Evolutionary conservation across 64 coral and sea anemone species (phyloP).

Genomic region (Astreopora myriophthalma): DNA sequence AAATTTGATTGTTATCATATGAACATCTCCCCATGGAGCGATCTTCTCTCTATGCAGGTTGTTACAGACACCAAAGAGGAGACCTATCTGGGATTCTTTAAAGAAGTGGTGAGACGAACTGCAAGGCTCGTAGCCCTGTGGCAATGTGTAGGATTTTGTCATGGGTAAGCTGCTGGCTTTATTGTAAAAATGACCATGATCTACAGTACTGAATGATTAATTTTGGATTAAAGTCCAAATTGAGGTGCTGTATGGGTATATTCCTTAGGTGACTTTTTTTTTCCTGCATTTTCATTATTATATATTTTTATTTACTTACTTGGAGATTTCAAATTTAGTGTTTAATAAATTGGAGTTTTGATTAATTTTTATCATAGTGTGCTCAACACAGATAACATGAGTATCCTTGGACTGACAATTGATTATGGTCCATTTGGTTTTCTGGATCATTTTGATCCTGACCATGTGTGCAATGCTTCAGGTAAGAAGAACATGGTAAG

Average conservation of each 20-base stretch:
- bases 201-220: no score
- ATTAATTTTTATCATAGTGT: conserved; percentile 41
- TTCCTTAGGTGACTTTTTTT: no score
- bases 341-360: neutral
- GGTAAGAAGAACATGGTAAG: conserved; percentile 36
- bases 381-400: conserved; percentile 96
- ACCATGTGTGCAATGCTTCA: conserved; percentile 83
- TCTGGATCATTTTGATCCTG: conserved; percentile 90
- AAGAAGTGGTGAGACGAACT: conserved; percentile 80
- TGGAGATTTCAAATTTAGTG: no score
- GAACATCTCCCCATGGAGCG: no score
- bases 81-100: conserved; percentile 85
- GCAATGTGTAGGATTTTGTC: conserved; percentile 99
- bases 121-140: conserved; percentile 84
- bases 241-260: no score
- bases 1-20: no score
- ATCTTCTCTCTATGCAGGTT: conserved; percentile 1
- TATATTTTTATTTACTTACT: no score
- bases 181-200: no score
- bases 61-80: conserved; percentile 68
- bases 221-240: no score
- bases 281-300: no score
- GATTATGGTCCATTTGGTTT: conserved; percentile 99
- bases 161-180: conserved; percentile 58
- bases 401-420: conserved; percentile 96